phyloP scores from a whole-genome alignment of 2,797 vertebrate species.

The Monodelphis domestica region DNA sequence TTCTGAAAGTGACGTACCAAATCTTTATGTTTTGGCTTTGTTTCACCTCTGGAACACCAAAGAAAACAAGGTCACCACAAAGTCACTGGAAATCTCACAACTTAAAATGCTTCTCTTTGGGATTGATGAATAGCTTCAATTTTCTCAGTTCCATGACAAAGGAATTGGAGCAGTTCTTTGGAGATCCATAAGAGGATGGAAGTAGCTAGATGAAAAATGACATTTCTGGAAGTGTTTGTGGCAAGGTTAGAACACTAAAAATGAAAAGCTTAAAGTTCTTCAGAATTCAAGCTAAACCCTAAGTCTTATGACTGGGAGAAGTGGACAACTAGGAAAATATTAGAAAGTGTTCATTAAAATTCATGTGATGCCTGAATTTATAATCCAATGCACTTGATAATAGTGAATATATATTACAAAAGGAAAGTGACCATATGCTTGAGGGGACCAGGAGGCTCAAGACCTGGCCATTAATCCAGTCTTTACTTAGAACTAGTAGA shows the following conservation, averaged over 20 bases:
- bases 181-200: constrained; percentile 50
- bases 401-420: not conserved
- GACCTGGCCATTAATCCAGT: not conserved
- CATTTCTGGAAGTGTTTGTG: constrained; percentile 54
- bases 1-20: constrained; percentile 45
- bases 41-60: constrained; percentile 48
- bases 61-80: constrained; percentile 66
- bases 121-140: constrained; percentile 75
- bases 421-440: not conserved
- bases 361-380: not conserved
- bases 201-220: constrained; percentile 65
- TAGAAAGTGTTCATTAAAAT: constrained; percentile 45
- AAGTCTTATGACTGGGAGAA: not conserved
- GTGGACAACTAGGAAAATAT: constrained; percentile 23
- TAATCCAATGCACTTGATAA: not conserved
- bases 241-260: constrained; percentile 66
- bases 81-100: constrained; percentile 58
- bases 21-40: constrained; percentile 11
- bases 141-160: constrained; percentile 72
- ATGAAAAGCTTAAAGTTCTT: constrained; percentile 33
- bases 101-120: constrained; percentile 40
- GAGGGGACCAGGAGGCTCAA: not conserved
- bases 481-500: not conserved
- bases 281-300: constrained; percentile 35
- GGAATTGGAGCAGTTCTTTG: constrained; percentile 64